phyloP scores from a whole-genome alignment of 2,888 invertebrate species.

The Drosophila subquinaria region DNA sequence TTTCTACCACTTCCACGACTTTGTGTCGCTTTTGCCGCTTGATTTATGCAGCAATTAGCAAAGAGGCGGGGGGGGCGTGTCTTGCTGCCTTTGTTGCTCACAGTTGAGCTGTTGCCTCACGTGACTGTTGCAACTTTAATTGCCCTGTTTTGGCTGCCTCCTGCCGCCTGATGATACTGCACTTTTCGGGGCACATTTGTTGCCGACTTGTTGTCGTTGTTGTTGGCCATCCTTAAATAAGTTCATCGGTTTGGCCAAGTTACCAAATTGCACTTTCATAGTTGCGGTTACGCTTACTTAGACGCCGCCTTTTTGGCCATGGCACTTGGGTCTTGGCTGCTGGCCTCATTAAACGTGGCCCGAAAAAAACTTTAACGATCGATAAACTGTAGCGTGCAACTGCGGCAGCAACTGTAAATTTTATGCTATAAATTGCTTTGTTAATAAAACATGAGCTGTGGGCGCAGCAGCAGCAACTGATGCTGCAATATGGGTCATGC shows the following conservation, averaged over 20 bases:
- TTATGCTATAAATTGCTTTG: slow-evolving; percentile 77
- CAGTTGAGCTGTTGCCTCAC: slow-evolving; percentile 32
- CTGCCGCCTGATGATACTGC: slow-evolving; percentile 12
- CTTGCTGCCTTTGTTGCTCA: slow-evolving; percentile 11
- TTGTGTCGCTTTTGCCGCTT: slow-evolving; percentile 57
- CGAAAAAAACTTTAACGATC: slow-evolving; percentile 41
- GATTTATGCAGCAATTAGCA: slow-evolving; percentile 78
- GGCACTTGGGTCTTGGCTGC: slow-evolving; percentile 43
- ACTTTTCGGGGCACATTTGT: slow-evolving; percentile 46
- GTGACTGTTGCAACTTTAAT: slow-evolving; percentile 53
- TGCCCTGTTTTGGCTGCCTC: slow-evolving; percentile 47
- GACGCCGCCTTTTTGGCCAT: slow-evolving; percentile 38
- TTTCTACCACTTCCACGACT: not conserved
- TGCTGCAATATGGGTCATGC: slow-evolving; percentile 77
- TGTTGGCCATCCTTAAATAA: slow-evolving; percentile 22
- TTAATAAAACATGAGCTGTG: slow-evolving; percentile 73
- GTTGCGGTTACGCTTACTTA: slow-evolving; percentile 44
- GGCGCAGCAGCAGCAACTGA: slow-evolving; percentile 9
- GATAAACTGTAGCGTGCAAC: slow-evolving; percentile 43
- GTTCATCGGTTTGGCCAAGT: slow-evolving; percentile 20
- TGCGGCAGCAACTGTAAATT: slow-evolving; percentile 53
- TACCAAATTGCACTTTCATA: slow-evolving; percentile 42
- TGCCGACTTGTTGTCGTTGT: slow-evolving; percentile 48
- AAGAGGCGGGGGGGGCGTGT: slow-evolving; percentile 29
- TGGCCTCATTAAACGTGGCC: slow-evolving; percentile 54